These are phyloP conservation scores for Chloroclysta siterata DNA, from an alignment of 2,888 invertebrate genomes.

Conservation along the genomic window DNA sequence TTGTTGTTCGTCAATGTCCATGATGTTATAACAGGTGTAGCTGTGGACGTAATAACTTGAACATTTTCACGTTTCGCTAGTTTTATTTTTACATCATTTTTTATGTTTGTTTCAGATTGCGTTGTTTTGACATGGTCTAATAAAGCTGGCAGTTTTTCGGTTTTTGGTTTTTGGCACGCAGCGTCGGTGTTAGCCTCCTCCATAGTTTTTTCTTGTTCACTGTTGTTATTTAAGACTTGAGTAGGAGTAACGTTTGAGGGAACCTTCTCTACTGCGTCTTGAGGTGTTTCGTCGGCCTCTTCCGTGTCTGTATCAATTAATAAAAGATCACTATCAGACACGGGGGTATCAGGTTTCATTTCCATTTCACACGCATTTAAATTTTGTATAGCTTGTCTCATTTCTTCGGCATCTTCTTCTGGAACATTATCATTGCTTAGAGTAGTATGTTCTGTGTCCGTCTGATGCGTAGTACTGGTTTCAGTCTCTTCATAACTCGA, in stretches of 20 bases:
- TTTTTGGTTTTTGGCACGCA: slow-evolving; percentile 24
- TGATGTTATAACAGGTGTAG: slow-evolving; percentile 84
- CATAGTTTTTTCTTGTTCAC: slow-evolving; percentile 67
- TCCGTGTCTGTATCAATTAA: slow-evolving; percentile 95
- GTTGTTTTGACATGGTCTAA: slow-evolving; percentile 20
- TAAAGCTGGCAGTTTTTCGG: slow-evolving; percentile 16
- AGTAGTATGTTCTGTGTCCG: slow-evolving; percentile 75
- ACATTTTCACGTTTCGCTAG: slow-evolving; percentile 64
- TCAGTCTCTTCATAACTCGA: slow-evolving; percentile 83
- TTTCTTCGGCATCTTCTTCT: slow-evolving; percentile 92
- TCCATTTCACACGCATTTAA: slow-evolving; percentile 89
- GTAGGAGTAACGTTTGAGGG: slow-evolving; percentile 71
- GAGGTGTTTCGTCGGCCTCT: slow-evolving; percentile 86
- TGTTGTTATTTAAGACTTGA: slow-evolving; percentile 55
- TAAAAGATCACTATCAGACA: slow-evolving; percentile 92
- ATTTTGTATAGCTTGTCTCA: slow-evolving; percentile 93
- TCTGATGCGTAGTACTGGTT: slow-evolving; percentile 66
- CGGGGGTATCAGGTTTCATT: slow-evolving; percentile 93
- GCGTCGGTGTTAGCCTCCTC: slow-evolving; percentile 50
- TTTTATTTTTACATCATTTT: slow-evolving; percentile 66
- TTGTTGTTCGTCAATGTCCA: slow-evolving; percentile 83
- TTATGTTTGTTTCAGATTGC: slow-evolving; percentile 59
- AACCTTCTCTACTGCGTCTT: slow-evolving; percentile 71
- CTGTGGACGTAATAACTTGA: slow-evolving; percentile 70
- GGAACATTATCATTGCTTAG: slow-evolving; percentile 84